Base-by-base conservation (phyloP, 2,797 vertebrate genomes). In the Dermochelys coriacea region DNA sequence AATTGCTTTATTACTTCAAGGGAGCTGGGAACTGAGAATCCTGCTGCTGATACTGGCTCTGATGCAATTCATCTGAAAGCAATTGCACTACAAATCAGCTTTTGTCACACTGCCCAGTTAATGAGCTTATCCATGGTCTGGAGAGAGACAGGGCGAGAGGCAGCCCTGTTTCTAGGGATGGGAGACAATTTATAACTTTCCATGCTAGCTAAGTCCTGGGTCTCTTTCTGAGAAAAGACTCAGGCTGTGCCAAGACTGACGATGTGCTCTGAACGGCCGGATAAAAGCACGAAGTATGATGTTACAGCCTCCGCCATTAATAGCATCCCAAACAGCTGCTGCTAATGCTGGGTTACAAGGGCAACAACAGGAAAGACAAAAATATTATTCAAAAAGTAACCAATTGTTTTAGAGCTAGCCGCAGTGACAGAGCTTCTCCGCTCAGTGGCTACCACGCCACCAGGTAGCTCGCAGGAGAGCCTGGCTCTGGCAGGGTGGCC, bases 131-230 rank as follows among this genome's bases (percentile, higher is more conserved):
- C 57, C 31, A 0, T 23, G 77, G 23, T 59, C 54, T 3, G 47
- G 37, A 45, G 12, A n/a, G 34, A 37, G 64, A 37, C 64, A 11
- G n/a, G 14, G 27, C 12, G 19, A 23, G 64, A 23, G 71, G 11
- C 41, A 27, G 29, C 7, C 34, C 77, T 3, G 0, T 29, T 80
- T 9, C 68, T 10, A 19, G 10, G 57, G 0, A 1, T 0, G 51
- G 21, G 29, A 11, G 14, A 11, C 6, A 0, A 2, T 0, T 3
- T 1, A 0, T 14, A 1, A 0, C 3, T 23, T 3, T 3, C 74
- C 71, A 27, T 12, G 21, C 23, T 12, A 47, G 71, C 71, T 68
- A 64, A 8, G 61, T n/a, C 34, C 61, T n/a, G 61, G 25, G 71
- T 23, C 4, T 64, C 14, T 16, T 45, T 12, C 82, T 6, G 29